Percentiles rank a stretch among this genome's conserved stretches.
Conservation (phyloP, 1,140 invertebrate species). For the Hormaphis cornu region DNA sequence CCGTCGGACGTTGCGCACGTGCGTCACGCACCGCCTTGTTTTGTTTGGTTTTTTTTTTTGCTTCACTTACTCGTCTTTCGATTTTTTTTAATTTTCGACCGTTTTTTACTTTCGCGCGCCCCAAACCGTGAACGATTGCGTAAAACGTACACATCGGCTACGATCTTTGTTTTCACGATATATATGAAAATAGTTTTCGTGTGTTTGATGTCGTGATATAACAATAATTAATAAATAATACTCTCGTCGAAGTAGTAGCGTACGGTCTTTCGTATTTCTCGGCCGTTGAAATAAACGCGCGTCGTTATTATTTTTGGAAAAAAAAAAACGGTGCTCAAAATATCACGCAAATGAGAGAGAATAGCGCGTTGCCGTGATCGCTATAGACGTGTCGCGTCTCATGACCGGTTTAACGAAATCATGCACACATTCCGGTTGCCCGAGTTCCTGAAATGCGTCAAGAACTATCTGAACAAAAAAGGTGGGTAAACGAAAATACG, state of each 20-base stretch:
- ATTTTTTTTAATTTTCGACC: no score
- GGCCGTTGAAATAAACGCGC: not conserved
- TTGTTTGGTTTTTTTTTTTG: not conserved
- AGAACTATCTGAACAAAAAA: conserved; percentile 31
- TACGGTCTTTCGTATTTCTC: not conserved
- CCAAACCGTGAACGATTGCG: no score
- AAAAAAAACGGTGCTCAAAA: no score
- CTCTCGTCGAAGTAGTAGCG: not conserved
- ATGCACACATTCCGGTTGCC: conserved; percentile 31
- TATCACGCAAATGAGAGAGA: no score
- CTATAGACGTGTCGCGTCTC: not conserved
- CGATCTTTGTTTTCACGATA: no score
- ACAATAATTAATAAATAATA: no score
- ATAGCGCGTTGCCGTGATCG: not conserved
- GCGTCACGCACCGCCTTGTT: not conserved
- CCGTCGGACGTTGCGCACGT: not conserved
- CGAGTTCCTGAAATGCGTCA: conserved; percentile 32
- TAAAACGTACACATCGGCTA: no score
- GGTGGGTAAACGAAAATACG: conserved; percentile 26
- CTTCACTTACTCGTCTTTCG: no score
- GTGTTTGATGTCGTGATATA: no score
- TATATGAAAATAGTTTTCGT: no score
- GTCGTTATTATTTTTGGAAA: no score
- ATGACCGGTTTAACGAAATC: conserved; percentile 17
- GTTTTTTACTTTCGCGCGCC: no score